These are phyloP conservation scores for Drosophila austrosaltans DNA, from an alignment of 2,888 invertebrate genomes.

Conservation along the genomic window DNA sequence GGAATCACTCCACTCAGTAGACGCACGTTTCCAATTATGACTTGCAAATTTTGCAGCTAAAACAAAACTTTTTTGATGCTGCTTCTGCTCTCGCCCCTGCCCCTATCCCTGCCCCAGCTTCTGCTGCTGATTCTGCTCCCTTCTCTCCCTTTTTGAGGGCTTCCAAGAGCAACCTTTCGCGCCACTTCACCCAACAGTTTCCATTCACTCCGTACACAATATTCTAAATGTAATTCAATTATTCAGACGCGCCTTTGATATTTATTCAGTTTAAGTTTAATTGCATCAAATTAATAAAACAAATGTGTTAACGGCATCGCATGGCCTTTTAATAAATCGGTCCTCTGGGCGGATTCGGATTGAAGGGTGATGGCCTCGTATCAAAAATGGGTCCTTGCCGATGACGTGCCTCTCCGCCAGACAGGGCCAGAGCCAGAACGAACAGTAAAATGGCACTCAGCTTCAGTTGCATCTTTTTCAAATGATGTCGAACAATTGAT, in stretches of 20 bases:
- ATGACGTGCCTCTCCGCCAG: slow-evolving; percentile 32
- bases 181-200: neutral
- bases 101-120: neutral
- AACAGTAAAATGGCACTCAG: slow-evolving; percentile 40
- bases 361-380: slow-evolving; percentile 59
- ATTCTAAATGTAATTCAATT: slow-evolving; percentile 37
- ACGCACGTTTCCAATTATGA: slow-evolving; percentile 42
- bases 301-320: slow-evolving; percentile 61
- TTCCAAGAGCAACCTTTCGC: neutral
- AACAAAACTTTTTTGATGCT: slow-evolving; percentile 29
- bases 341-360: slow-evolving; percentile 50
- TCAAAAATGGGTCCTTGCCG: slow-evolving; percentile 36
- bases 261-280: slow-evolving; percentile 56
- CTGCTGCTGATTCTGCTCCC: neutral
- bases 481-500: slow-evolving; percentile 46
- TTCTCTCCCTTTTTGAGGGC: neutral
- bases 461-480: slow-evolving; percentile 63
- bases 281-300: slow-evolving; percentile 55
- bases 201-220: slow-evolving; percentile 1
- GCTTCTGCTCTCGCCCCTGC: neutral
- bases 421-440: slow-evolving; percentile 44
- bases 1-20: slow-evolving; percentile 11
- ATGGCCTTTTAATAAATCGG: neutral
- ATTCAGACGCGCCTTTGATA: slow-evolving; percentile 52
- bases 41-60: slow-evolving; percentile 50